Evolutionary conservation across 2,888 invertebrate species (phyloP), one percentile per base, ranked within the genome.

Genomic region (Cosmopolites sordidus): DNA sequence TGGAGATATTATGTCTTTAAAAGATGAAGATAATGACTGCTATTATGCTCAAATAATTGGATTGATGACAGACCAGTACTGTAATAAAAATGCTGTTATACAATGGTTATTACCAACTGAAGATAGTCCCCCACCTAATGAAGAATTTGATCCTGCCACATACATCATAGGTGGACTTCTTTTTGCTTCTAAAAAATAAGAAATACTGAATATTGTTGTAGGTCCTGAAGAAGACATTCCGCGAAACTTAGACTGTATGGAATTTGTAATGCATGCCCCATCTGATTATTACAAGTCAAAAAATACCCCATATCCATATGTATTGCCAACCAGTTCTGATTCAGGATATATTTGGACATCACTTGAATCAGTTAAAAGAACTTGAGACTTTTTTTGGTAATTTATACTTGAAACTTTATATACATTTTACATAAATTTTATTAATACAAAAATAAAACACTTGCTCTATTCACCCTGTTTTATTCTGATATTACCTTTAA

Each of bases 261-360:
- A 92, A 67, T 95, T 94, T 75, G 84, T 94, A 14, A 92, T 93
- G 87, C 93, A 92, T 67, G 92, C 93, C 0, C 94, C 94, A 0
- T 91, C 92, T 0, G 92, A 93, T 71, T 94, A 94, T 74, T 92
- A 86, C 72, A 85, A 86, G 67, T 79, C 87, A 6, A 83, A 80
- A 61, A 84, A 79, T 59, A 84, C 84, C 11, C 92, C 92, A 0
- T 92, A 89, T 71, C 89, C 90, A 0, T 73, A 79, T 30, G 75
- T 79, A 0, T 39, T 14, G 15, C 63, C 69, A 60, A 66, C 72
- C 8, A 64, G 67, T 27, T 65, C 69, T 15, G 64, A 67, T 56
- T 66, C 72, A 14, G 84, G 85, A 1, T 86, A 77, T 64, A 79
- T 86, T 58, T 86, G 86, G 86, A 82, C 84, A 1, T 75, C 79